Base-by-base conservation (phyloP, 1,140 invertebrate species). In the Caenorhabditis latens region DNA sequence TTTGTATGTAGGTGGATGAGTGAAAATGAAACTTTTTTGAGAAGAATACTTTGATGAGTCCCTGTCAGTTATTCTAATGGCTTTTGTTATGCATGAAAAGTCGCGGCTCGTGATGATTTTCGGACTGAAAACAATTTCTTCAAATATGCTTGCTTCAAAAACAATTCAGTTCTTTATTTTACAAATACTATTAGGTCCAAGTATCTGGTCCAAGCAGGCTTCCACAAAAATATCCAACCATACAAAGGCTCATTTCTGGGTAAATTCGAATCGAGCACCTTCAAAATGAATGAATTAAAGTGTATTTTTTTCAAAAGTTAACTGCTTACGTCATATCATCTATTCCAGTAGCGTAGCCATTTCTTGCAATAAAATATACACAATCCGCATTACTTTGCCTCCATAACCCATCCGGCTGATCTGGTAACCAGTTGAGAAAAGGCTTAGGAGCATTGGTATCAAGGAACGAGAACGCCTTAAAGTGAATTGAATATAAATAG, bases 191-290 rank as follows among this genome's bases (percentile, higher is more conserved):
- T 32, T 63, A 63, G 11, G 19, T 63, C 24, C 21, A 24, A 13
- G 61, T 63, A 40, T 63, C 61, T 7, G 61, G 61, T 13, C 61
- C 61, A 11, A 63, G 21, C 11, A 24, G 9, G 5, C 61, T 63
- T 63, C 61, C 61, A 63, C 61, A 11, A 24, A 40, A 63, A 40
- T 63, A 63, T 32, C 61, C 61, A 40, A 63, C 11, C 61, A 63
- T 63, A 11, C 61, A 63, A 11, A 40, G 8, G 4, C 24, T 21
- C 24, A 32, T 8, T 7, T 32, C 5, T 32, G 61, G 11, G 24
- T 13, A 63, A 9, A 13, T 32, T 2, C 8, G 1, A 21, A 13
- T 21, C 8, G 21, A 8, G 9, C 61, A 63, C 9, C 32, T 32
- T 32, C 2, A 32, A 32, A 32, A 32, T 32, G 32, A 32, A 32